Percentiles rank a stretch among this genome's conserved stretches.
These are phyloP conservation scores for Drosophila quinaria DNA, from an alignment of 2,888 invertebrate species.

Conservation along the genomic window DNA sequence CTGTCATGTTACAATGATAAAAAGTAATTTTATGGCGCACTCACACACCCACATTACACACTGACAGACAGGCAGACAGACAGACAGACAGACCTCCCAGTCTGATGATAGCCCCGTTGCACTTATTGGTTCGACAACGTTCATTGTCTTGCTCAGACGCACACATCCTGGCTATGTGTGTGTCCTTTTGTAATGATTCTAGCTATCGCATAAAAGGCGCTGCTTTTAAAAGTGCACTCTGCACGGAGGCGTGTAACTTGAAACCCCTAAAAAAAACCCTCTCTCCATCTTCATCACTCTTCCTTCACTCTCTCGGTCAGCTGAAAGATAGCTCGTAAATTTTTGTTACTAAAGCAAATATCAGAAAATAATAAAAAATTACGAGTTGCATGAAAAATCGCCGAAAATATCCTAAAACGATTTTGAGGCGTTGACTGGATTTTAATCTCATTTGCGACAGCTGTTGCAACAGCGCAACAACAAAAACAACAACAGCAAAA, in stretches of 20 bases:
- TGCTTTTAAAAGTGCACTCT: slow-evolving; percentile 66
- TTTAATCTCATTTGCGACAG: slow-evolving; percentile 75
- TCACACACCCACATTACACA: slow-evolving; percentile 40
- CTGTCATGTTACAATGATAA: slow-evolving; percentile 81
- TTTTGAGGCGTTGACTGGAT: slow-evolving; percentile 53
- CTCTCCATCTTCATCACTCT: not conserved
- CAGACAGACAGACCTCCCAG: slow-evolving; percentile 16
- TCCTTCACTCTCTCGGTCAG: not conserved
- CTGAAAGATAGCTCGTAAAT: slow-evolving; percentile 50
- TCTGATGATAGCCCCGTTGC: slow-evolving; percentile 35
- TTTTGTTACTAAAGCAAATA: slow-evolving; percentile 12
- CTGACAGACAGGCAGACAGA: slow-evolving; percentile 26
- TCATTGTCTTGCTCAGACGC: slow-evolving; percentile 63
- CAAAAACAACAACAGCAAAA: slow-evolving; percentile 26
- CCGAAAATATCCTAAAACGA: slow-evolving; percentile 44
- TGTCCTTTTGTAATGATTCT: slow-evolving; percentile 64
- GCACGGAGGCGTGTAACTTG: slow-evolving; percentile 53
- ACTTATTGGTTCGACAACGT: slow-evolving; percentile 69
- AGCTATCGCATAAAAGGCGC: slow-evolving; percentile 62
- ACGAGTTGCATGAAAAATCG: slow-evolving; percentile 13
- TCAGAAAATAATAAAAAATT: not conserved
- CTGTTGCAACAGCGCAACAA: slow-evolving; percentile 53
- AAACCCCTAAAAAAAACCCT: slow-evolving; percentile 32
- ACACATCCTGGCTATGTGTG: slow-evolving; percentile 45
- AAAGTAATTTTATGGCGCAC: slow-evolving; percentile 83